phyloP scores from a whole-genome alignment of 1,140 invertebrate genomes.

The Trialeurodes vaporariorum region DNA sequence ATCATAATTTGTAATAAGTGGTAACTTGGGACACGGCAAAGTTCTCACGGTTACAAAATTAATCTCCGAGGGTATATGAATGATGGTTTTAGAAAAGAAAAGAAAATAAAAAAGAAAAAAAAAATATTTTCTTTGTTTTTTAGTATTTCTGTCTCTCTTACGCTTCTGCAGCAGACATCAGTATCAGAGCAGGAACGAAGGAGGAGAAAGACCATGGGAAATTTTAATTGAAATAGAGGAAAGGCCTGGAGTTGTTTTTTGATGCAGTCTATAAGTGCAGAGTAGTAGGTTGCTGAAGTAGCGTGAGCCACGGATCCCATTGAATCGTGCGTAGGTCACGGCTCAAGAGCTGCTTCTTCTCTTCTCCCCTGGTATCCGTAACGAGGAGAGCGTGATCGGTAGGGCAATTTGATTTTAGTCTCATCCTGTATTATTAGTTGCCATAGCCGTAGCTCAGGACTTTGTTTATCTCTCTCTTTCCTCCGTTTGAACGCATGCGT shows the following conservation, averaged over 20 bases:
- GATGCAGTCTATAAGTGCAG: background rate
- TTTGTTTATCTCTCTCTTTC: too few species aligned
- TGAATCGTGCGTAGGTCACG: background rate
- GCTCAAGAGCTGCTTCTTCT: background rate
- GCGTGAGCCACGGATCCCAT: background rate
- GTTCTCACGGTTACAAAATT: background rate
- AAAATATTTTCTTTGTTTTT: too few species aligned
- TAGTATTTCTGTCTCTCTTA: too few species aligned
- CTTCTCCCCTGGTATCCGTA: background rate
- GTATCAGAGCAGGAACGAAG: too few species aligned
- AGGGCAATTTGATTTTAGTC: background rate
- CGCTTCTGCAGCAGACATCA: too few species aligned
- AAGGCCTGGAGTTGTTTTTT: background rate
- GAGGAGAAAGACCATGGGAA: background rate
- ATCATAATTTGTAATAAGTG: background rate
- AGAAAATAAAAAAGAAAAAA: too few species aligned
- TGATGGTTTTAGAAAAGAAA: background rate
- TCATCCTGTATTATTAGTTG: background rate
- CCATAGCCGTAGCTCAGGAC: too few species aligned
- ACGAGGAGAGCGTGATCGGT: background rate
- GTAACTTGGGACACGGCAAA: background rate
- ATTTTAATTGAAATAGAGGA: background rate
- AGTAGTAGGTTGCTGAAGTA: background rate
- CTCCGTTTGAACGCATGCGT: too few species aligned
- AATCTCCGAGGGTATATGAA: background rate